Conservation (phyloP, 2,113 vertebrate genomes). For the Hippopotamus amphibius region DNA sequence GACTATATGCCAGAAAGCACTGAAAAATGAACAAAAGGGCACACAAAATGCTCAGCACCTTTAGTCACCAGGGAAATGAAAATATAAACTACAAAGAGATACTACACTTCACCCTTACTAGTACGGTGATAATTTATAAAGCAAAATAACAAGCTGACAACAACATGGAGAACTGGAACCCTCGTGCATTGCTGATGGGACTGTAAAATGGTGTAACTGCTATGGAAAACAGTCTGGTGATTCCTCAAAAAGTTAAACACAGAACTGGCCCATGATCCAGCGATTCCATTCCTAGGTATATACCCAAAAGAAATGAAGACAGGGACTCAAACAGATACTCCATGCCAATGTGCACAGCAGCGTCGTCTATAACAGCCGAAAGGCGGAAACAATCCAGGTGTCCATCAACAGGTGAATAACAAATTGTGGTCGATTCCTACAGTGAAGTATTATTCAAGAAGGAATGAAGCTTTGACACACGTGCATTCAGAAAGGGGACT, state of each 20-base stretch:
- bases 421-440: accelerated
- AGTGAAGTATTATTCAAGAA: not conserved
- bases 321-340: not conserved
- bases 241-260: not conserved
- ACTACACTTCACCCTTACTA: not conserved
- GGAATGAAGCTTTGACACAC: too few species aligned
- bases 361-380: not conserved
- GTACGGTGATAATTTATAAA: not conserved
- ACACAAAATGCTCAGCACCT: not conserved
- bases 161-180: not conserved
- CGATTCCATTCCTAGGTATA: not conserved
- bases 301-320: not conserved
- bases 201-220: not conserved
- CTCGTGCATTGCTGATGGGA: not conserved
- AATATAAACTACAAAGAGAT: not conserved
- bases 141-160: not conserved
- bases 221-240: not conserved
- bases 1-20: not conserved
- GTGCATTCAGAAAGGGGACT: not conserved
- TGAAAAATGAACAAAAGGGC: not conserved
- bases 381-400: not conserved
- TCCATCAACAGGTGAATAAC: not conserved
- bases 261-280: not conserved
- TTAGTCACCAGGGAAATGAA: not conserved
- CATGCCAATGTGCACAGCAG: not conserved